Evolutionary conservation across 1,140 invertebrate genomes (phyloP), one percentile per base, ranked within the genome.

Genomic region (Lycorma delicatula): DNA sequence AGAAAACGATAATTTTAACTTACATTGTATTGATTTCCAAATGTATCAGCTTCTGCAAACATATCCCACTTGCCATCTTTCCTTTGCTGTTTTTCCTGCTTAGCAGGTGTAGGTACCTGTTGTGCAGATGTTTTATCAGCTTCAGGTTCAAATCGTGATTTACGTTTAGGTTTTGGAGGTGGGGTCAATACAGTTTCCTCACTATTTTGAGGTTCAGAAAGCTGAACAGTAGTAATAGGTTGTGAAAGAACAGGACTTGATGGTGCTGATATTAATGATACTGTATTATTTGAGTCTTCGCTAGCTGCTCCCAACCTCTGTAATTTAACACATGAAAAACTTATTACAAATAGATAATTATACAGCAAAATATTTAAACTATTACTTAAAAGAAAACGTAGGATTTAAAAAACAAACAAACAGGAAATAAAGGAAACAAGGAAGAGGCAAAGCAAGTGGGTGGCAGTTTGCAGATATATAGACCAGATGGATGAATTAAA

Each of bases 31-130:
- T 88, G 83, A 34, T 83, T 85, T 62, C 85, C 81, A 70, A 91
- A 90, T 69, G 85, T 89, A 69, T 97, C 92, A 54, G 86, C 86
- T 71, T 92, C 89, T 3, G 88, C 87, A 75, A 91, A 92, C 86
- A 91, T 92, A 68, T 91, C 89, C 82, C 86, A 84, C 65, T 86
- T 80, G 48, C 81, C 77, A 36, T 79, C 81, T 63, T 75, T 72
- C 3, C 64, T 61, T 56, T 61, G 54, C 16, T 54, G 23, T 67
- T 74, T 67, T 58, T 71, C 65, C 1, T 12, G 6, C n/a, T 51
- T 51, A 1, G 20, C 47, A 46, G 54, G 9, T 60, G 66, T 48
- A 16, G 28, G 31, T 16, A 22, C 31, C 18, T 38, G 41, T 18
- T 51, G 44, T 7, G 54, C 22, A 11, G 28, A 27, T 26, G 27